Evolutionary conservation across 2,888 invertebrate species (phyloP).

Genomic region (Cancer borealis): DNA sequence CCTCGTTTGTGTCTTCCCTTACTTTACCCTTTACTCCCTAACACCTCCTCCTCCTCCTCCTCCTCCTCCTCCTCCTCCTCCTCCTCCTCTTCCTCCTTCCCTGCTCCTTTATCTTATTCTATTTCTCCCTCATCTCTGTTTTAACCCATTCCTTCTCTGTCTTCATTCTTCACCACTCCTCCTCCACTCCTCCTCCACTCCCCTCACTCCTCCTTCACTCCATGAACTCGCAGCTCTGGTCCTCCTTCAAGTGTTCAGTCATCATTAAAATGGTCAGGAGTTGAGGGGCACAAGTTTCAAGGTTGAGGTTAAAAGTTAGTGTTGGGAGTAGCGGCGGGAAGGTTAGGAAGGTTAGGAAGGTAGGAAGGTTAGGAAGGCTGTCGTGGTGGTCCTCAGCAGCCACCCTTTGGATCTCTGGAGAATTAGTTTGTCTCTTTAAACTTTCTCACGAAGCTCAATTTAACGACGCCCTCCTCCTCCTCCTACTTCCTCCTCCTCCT

Average conservation of each 20-base stretch:
- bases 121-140: neutral
- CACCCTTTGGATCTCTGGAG: too few species aligned
- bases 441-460: neutral
- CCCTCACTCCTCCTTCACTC: neutral
- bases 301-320: conserved; percentile 12
- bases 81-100: neutral
- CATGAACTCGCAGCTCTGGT: neutral
- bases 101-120: neutral
- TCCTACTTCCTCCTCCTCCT: conserved; percentile 1
- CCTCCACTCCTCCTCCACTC: neutral
- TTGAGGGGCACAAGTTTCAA: neutral
- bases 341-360: neutral
- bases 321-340: neutral
- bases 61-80: neutral
- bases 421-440: conserved; percentile 29
- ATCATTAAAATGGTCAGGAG: neutral
- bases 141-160: neutral
- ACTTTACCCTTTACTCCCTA: too few species aligned
- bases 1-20: neutral
- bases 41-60: neutral
- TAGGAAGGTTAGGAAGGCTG: neutral
- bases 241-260: neutral
- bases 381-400: neutral
- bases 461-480: neutral
- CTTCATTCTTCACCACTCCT: too few species aligned